A percentile compares a stretch with the other conserved stretches of the same genome.
These are phyloP conservation scores for Peromyscus eremicus DNA, from an alignment of 2,797 vertebrate genomes.

Conservation along the genomic window DNA sequence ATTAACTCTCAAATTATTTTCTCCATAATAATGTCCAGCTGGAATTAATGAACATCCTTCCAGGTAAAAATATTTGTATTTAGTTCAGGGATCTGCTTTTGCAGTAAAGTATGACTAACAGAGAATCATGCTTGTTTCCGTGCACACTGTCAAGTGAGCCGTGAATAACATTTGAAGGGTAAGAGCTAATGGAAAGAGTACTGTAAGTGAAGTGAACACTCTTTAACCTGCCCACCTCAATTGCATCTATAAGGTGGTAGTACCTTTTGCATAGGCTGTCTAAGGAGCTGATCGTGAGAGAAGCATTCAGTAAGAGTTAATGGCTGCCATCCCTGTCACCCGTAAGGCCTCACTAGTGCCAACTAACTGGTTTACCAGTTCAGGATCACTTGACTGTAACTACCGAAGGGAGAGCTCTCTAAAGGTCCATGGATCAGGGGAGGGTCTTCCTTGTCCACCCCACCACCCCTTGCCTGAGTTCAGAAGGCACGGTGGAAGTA, in stretches of 20 bases:
- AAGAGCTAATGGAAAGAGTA: neutral
- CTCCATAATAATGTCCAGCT: neutral
- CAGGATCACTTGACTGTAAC: neutral
- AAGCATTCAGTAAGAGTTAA: neutral
- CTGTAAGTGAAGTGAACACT: neutral
- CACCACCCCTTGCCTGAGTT: neutral
- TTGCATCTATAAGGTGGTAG: constrained; percentile 3
- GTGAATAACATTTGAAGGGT: neutral
- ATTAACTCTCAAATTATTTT: constrained; percentile 29
- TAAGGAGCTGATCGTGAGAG: neutral
- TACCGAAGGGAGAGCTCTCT: neutral
- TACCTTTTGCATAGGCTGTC: neutral
- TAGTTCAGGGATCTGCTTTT: neutral
- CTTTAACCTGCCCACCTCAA: neutral
- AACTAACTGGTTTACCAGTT: neutral
- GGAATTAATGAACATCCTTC: constrained; percentile 16
- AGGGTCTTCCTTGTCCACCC: neutral
- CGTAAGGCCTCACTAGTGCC: too few species aligned
- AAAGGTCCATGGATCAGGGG: fast-evolving
- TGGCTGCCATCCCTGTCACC: neutral
- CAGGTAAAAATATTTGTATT: neutral
- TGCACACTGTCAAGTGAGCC: neutral
- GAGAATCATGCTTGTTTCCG: neutral
- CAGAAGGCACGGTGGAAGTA: neutral
- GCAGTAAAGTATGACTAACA: neutral